Base-by-base conservation (phyloP, 2,797 vertebrate species). In the Acrocephalus scirpaceus region DNA sequence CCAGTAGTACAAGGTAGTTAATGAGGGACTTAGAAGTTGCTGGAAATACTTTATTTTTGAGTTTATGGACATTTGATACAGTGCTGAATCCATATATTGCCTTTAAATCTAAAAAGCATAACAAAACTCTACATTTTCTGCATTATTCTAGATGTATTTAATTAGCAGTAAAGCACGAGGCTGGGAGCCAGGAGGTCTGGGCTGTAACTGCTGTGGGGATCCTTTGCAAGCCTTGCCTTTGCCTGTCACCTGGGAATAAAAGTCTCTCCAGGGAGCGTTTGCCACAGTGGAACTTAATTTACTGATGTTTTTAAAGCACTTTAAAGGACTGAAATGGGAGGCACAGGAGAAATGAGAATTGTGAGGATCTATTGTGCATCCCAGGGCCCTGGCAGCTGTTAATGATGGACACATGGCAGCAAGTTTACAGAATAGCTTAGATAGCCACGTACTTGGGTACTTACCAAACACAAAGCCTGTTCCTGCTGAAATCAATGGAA, bases 101-200 rank as follows among this genome's bases (percentile, higher is more conserved):
- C 90, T 93, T 95, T 96, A 96, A 94, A 70, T 79, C 50, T 93
- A 88, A 90, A 79, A 95, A 84, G 64, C 77, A 61, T 88, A 97
- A 94, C 91, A 86, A 86, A 93, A 44, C 71, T 54, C 30, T 71
- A 58, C 13, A 27, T 92, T 96, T 95, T 95, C 92, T 95, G 45
- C 86, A 67, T 86, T 84, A 88, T 92, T 76, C 80, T 96, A 79
- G 72, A 82, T 66, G 67, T 57, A 81, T 91, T 96, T 96, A 93
- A 96, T 97, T 93, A 95, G 80, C 77, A 94, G 88, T 94, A 93
- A 95, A 93, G 91, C 82, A 60, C 3, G 4, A 71, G 73, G 67
- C 90, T 84, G 92, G 85, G 93, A 94, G 92, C 91, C 91, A 90
- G 92, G 76, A 95, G 92, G 95, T 96, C 95, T 96, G 95, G 88